Evolutionary conservation across 2,888 invertebrate species (phyloP).

Genomic region (Sphaerophoria taeniata): DNA sequence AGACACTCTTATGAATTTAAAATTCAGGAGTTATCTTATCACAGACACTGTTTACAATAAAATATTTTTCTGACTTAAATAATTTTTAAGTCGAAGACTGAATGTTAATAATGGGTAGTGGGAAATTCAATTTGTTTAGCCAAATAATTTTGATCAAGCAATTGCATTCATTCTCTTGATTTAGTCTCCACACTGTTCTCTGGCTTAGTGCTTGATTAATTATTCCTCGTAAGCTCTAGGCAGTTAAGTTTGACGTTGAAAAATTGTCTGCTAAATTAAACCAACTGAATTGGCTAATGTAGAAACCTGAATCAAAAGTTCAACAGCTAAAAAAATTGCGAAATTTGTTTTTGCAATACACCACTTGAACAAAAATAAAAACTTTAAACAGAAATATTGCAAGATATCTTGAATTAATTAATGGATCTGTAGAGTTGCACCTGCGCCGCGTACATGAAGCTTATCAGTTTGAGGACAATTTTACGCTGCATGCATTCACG

Average conservation of each 20-base stretch:
- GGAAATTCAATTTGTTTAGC: too few relatives aligned
- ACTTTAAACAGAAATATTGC: neutral
- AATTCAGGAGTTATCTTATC: too few relatives aligned
- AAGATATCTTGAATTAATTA: neutral
- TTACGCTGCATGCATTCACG: neutral
- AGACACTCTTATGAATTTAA: too few relatives aligned
- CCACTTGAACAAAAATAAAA: neutral
- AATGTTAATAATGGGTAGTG: too few relatives aligned
- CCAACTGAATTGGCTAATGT: neutral
- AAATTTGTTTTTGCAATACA: neutral
- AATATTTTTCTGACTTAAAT: too few relatives aligned
- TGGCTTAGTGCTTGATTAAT: neutral
- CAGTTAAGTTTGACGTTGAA: neutral
- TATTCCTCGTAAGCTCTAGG: neutral
- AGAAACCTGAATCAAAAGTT: neutral
- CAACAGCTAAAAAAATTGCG: neutral
- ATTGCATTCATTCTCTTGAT: neutral
- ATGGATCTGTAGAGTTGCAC: neutral
- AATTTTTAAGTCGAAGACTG: too few relatives aligned
- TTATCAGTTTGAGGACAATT: neutral
- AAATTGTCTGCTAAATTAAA: neutral
- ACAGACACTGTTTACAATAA: too few relatives aligned
- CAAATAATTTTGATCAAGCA: neutral
- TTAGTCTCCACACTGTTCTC: too few relatives aligned
- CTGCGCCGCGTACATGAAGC: neutral